Percentiles rank a stretch among this genome's conserved stretches.
These are phyloP conservation scores for Pachyseris speciosa DNA, from an alignment of 64 coral and sea anemone species.

Conservation along the genomic window DNA sequence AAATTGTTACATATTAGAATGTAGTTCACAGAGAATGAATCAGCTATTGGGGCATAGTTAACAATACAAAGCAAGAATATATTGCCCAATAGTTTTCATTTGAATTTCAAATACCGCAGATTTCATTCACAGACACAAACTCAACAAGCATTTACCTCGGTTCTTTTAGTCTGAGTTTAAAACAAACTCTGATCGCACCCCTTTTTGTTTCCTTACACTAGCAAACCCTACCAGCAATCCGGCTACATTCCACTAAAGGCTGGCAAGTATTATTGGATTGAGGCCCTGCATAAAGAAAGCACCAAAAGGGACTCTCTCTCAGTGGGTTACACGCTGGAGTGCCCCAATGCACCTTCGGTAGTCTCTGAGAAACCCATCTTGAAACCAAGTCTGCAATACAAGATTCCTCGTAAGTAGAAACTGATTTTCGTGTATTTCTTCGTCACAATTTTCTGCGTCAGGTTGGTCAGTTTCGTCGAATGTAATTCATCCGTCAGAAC, in stretches of 20 bases:
- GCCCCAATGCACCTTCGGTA: slow-evolving; percentile 61
- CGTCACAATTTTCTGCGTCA: background rate
- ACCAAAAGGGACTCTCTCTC: slow-evolving; percentile 51
- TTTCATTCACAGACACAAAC: too few species aligned
- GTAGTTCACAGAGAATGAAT: too few species aligned
- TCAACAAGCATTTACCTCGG: too few species aligned
- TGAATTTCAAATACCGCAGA: too few species aligned
- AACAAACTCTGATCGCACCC: background rate
- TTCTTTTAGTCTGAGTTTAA: background rate
- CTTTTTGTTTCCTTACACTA: background rate
- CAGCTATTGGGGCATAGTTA: too few species aligned
- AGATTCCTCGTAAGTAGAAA: slow-evolving; percentile 82
- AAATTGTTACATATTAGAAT: too few species aligned
- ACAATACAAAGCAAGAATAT: too few species aligned
- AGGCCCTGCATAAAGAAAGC: slow-evolving; percentile 89
- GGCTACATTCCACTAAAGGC: slow-evolving; percentile 71
- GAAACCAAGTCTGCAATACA: slow-evolving; percentile 74
- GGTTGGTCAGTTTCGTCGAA: background rate
- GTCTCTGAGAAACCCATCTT: slow-evolving; percentile 55
- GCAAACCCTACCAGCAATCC: slow-evolving; percentile 68
- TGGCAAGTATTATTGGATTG: slow-evolving; percentile 92
- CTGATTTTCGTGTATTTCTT: background rate
- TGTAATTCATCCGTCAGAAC: background rate
- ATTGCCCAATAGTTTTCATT: too few species aligned
- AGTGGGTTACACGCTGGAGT: slow-evolving; percentile 82